Conservation (phyloP, 2,113 vertebrate genomes). For the Rhipidura dahli region DNA sequence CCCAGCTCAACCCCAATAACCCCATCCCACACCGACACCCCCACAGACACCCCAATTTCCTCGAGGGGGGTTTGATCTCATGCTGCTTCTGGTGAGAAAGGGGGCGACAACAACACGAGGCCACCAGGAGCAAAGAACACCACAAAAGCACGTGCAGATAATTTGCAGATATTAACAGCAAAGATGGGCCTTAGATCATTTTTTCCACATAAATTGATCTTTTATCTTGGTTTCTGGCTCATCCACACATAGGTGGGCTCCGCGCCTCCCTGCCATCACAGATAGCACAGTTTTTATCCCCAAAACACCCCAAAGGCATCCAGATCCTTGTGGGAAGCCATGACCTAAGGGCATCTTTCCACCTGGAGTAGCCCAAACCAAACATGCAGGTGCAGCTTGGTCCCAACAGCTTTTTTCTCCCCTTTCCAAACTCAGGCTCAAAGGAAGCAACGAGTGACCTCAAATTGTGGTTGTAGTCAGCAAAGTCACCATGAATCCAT, state of each 20-base stretch:
- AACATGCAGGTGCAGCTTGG: background rate
- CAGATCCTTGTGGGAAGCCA: background rate
- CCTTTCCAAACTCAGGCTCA: background rate
- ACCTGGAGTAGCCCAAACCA: no score
- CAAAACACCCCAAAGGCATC: background rate
- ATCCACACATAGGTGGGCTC: fast-evolving
- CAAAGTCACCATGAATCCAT: background rate
- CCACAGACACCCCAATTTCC: background rate
- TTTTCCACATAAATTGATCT: background rate
- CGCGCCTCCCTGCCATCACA: fast-evolving
- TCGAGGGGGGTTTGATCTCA: background rate
- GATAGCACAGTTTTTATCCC: fast-evolving
- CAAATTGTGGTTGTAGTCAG: conserved; percentile 39
- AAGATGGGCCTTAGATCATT: background rate
- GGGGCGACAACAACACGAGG: background rate
- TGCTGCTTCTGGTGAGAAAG: background rate
- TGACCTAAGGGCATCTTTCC: background rate
- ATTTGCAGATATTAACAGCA: fast-evolving
- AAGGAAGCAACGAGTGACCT: background rate
- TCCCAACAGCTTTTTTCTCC: background rate
- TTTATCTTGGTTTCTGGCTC: background rate
- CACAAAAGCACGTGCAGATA: fast-evolving
- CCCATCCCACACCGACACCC: background rate
- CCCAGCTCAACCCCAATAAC: background rate
- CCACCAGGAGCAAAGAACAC: background rate